Evolutionary conservation across 1,140 invertebrate genomes (phyloP), one percentile per base, ranked within the genome.

Genomic region (Mactra quadrangularis): DNA sequence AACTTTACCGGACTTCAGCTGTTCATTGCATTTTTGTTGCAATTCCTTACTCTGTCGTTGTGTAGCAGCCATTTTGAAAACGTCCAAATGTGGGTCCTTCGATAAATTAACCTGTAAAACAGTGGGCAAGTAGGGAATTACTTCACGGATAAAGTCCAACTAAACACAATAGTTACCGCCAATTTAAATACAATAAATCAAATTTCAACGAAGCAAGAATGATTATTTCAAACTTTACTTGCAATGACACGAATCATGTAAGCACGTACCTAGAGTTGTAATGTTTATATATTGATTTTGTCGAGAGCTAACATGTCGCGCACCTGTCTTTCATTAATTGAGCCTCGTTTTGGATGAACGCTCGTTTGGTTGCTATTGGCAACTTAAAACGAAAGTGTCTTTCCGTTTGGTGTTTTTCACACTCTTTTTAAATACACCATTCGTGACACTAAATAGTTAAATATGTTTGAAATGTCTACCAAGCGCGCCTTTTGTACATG

Each of bases 1-100:
- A 93, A 98, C 97, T 68, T 82, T 96, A 27, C 95, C 85, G 17
- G 77, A 87, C 33, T 94, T 66, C 93, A 95, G 81, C 70, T 94
- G 89, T 75, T 93, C 87, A 62, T 91, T 88, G 75, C 96, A 95
- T 93, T 96, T 96, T 89, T 95, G 95, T 85, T 96, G 96, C 94
- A 98, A 95, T 91, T 97, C 96, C 41, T 95, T 94, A 91, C 98
- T 96, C 27, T 82, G 78, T 87, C 92, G 86, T 19, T 78, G 25
- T 47, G 92, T 92, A 17, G 89, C 88, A 22, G 92, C 89, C 89
- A 93, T 93, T 76, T 50, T 89, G 29, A 6, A 41, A 41, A 6
- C 38, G 38, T n/a, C n/a, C n/a, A n/a, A n/a, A n/a, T 50, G 19
- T 19, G 62, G 15, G 33, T 7, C 6, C 11, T 19, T 57, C n/a